Evolutionary conservation across 2,797 vertebrate genomes (phyloP), one percentile per base, ranked within the genome.

Genomic region (Melanotaenia pygmaea): DNA sequence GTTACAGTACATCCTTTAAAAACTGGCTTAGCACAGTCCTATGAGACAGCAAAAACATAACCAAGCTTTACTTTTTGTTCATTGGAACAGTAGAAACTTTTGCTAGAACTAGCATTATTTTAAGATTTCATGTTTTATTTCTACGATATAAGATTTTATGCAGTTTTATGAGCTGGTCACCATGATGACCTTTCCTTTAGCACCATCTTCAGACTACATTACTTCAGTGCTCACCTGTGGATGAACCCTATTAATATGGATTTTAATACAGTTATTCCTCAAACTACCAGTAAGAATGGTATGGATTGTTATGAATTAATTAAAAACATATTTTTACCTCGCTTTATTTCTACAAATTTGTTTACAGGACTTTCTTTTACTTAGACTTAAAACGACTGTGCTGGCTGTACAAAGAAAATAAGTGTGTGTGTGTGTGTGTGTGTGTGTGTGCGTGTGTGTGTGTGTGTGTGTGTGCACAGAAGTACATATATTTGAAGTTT

Each of bases 321-420:
- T 40, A 30, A 45, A 74, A 20, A 18, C 57, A 13, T 20, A 64
- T 59, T 57, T 6, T 24, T 0, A 26, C 28, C 3, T 54, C 24
- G 5, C 20, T 28, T 43, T 76, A 68, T 74, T 67, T 5, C 68
- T 65, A 50, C 43, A 45, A 60, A 63, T 76, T 40, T 53, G 47
- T 75, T 16, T 40, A 67, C 30, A 64, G 59, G 61, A 74, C 50
- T 77, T 51, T 65, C 70, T 65, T 35, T 53, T 84, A 74, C 82
- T 79, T 72, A 66, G 54, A 18, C 61, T 43, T 63, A 34, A n/a
- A 51, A 3, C 14, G 63, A 77, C 30, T 32, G 28, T n/a, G 30
- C 74, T 34, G 34, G 40, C 64, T 65, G 60, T 50, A 58, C 56
- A 37, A 64, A 37, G 20, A 26, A 16, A 59, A 67, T 34, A 63